Evolutionary conservation across 2,113 vertebrate genomes (phyloP), one percentile per base, ranked within the genome.

Genomic region (Cebus imitator): DNA sequence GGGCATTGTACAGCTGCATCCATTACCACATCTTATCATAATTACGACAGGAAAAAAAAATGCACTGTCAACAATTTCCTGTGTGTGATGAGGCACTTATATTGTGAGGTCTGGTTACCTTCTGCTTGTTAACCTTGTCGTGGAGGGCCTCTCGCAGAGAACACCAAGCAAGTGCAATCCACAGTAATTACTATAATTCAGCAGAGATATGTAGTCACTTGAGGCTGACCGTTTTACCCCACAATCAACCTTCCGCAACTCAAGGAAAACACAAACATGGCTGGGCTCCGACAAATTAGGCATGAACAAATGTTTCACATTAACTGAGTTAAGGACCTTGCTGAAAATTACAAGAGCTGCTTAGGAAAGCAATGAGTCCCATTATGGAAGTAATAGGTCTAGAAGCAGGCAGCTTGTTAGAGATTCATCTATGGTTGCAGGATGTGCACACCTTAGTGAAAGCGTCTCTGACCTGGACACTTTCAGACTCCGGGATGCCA

Each of bases 301-400:
- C 98, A 97, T 98, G 97, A 98, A 98, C 97, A 98, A 98, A 98
- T 98, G 98, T 98, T 98, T 96, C 96, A 97, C 98, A 98, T 98
- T 98, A 98, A 98, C 98, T 97, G 98, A 98, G 98, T 98, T 98
- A 98, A 98, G 96, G 98, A 98, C 97, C 98, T 98, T 98, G 98
- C 96, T 98, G 98, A 97, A 98, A 98, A 98, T 98, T 97, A 97
- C 96, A 98, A 98, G 96, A 97, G 95, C 97, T 98, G 98, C 93
- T 97, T 98, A 96, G 97, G 96, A 97, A 98, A 98, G 98, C 95
- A 98, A 66, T 95, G 98, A 97, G 97, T 98, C 75, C 98, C 92
- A 98, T 98, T 97, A 98, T 96, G 82, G 87, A 86, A 97, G 95
- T 92, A 97, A 98, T 50, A 95, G 79, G 87, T 97, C 97, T 97